phyloP scores from a whole-genome alignment of 2,888 invertebrate genomes.

The Xylota sylvarum region DNA sequence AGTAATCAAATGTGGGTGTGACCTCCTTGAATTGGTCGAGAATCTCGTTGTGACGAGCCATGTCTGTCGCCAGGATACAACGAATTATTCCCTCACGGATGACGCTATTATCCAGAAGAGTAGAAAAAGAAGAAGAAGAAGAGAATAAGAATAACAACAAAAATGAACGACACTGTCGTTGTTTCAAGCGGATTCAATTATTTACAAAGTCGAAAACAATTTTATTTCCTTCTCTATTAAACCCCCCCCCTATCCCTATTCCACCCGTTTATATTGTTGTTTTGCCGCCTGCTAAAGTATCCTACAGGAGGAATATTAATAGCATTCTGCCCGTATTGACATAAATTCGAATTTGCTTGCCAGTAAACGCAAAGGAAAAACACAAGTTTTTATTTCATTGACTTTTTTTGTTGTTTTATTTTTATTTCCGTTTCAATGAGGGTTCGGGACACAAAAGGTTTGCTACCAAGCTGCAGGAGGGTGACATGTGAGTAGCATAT shows the following conservation, averaged over 20 bases:
- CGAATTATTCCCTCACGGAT: constrained; percentile 92
- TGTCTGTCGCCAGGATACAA: constrained; percentile 91
- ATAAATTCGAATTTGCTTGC: constrained; percentile 42
- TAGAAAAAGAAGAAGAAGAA: constrained; percentile 16
- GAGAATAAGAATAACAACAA: constrained; percentile 7
- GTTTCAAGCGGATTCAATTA: constrained; percentile 27
- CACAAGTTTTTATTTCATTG: constrained; percentile 9
- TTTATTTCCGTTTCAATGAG: background rate
- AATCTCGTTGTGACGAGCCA: constrained; percentile 92
- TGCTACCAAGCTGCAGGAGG: background rate
- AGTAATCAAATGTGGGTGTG: constrained; percentile 88
- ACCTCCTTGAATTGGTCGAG: constrained; percentile 89
- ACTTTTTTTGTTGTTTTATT: background rate
- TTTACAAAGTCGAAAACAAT: constrained; percentile 20
- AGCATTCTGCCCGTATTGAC: constrained; percentile 29
- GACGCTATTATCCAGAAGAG: constrained; percentile 83
- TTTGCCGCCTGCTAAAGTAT: constrained; percentile 1
- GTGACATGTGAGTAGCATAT: background rate
- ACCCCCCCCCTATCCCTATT: too few relatives aligned
- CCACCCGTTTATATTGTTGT: background rate
- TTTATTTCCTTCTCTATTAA: background rate
- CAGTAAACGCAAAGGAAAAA: background rate
- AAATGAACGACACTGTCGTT: constrained; percentile 26
- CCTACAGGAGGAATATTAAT: constrained; percentile 27
- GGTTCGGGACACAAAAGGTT: background rate